Evolutionary conservation across 2,888 invertebrate genomes (phyloP).

Genomic region (Trimorus sp.): DNA sequence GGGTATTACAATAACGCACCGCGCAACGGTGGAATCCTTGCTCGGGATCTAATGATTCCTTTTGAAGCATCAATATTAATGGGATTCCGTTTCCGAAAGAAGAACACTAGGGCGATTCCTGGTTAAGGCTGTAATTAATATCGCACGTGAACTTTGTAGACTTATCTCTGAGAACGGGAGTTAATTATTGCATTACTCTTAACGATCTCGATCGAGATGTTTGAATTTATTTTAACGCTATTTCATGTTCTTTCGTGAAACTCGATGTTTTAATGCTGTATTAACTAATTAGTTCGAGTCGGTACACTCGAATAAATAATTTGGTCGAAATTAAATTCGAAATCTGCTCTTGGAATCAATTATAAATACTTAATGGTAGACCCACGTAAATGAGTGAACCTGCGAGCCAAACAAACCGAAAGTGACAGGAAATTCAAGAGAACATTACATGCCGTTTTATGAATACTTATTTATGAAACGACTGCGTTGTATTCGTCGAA

Average conservation of each 20-base stretch:
- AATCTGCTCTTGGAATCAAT: background rate
- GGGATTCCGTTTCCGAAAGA: constrained; percentile 28
- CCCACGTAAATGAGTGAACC: too few species aligned
- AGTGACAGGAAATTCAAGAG: constrained; percentile 19
- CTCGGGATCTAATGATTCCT: constrained; percentile 39
- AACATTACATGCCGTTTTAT: constrained; percentile 14
- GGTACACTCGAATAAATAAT: too few species aligned
- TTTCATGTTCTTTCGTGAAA: too few species aligned
- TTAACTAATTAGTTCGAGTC: too few species aligned
- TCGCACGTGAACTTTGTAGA: constrained; percentile 22
- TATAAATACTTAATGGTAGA: too few species aligned
- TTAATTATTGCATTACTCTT: constrained; percentile 20
- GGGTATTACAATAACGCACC: constrained; percentile 30
- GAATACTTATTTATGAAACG: constrained; percentile 40
- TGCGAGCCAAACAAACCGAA: background rate
- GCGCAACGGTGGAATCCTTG: constrained; percentile 17
- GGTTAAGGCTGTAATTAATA: constrained; percentile 32
- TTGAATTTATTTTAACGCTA: too few species aligned
- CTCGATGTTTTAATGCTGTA: too few species aligned
- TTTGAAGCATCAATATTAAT: constrained; percentile 39
- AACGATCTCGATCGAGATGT: background rate
- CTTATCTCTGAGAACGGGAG: constrained; percentile 14
- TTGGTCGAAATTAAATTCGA: background rate
- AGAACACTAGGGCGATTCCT: constrained; percentile 14
- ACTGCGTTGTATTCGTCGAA: constrained; percentile 18